phyloP scores from a whole-genome alignment of 2,113 vertebrate species.

The Gila orcuttii region DNA sequence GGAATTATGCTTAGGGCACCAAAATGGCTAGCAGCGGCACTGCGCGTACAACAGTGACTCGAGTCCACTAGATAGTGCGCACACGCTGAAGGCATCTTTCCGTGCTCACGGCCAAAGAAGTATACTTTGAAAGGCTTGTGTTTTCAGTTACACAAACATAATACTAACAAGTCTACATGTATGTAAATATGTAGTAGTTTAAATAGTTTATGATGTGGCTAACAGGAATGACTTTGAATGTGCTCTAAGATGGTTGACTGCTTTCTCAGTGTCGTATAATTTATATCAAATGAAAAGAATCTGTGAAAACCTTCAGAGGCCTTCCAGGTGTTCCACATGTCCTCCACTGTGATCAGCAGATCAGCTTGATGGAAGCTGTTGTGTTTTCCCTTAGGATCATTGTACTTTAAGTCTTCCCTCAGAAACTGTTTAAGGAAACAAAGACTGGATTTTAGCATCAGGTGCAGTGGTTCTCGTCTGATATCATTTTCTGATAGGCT shows the following conservation, averaged over 20 bases:
- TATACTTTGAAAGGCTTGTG: too few species aligned
- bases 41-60: too few species aligned
- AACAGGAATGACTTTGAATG: background rate
- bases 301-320: constrained; percentile 81
- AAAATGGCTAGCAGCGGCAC: too few species aligned
- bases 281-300: background rate
- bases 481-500: background rate
- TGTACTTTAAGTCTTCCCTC: constrained; percentile 88
- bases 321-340: constrained; percentile 94
- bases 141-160: constrained; percentile 4
- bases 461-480: background rate
- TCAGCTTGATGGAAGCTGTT: constrained; percentile 92
- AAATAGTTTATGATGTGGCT: background rate
- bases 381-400: constrained; percentile 87
- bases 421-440: constrained; percentile 81
- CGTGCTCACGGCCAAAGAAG: too few species aligned
- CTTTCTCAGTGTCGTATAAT: background rate
- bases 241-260: background rate
- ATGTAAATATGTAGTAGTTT: background rate
- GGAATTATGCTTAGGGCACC: too few species aligned
- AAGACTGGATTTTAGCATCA: background rate
- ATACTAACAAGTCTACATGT: background rate
- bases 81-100: too few species aligned
- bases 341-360: constrained; percentile 91
- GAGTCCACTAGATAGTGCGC: too few species aligned